Evolutionary conservation across 2,113 vertebrate species (phyloP).

Genomic region (Silurus meridionalis): DNA sequence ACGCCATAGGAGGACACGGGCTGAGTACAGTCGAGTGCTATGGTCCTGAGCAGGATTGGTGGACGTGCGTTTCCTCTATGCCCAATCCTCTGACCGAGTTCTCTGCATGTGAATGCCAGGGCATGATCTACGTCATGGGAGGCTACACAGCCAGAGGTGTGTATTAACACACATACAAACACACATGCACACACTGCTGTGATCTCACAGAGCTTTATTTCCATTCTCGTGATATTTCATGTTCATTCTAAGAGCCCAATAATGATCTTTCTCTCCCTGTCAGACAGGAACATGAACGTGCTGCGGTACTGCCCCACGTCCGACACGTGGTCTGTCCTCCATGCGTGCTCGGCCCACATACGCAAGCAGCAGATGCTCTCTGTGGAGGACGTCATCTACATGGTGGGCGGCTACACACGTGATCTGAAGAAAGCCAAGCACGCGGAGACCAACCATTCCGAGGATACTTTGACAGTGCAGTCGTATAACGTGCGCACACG

Average conservation of each 20-base stretch:
- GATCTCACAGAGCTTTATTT: background rate
- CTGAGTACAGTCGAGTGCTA: conserved; percentile 92
- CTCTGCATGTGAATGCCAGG: conserved; percentile 92
- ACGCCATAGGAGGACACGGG: conserved; percentile 90
- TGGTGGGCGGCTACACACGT: conserved; percentile 91
- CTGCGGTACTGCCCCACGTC: conserved; percentile 86
- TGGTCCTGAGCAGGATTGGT: conserved; percentile 88
- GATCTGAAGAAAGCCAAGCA: conserved; percentile 71
- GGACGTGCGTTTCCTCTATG: conserved; percentile 89
- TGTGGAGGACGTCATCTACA: conserved; percentile 91
- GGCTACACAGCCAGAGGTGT: conserved; percentile 91
- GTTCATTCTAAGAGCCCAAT: too few relatives aligned
- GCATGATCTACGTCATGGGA: conserved; percentile 92
- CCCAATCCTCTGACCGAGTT: conserved; percentile 91
- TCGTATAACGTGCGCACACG: conserved; percentile 84
- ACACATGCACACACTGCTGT: background rate
- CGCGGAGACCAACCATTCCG: conserved; percentile 75
- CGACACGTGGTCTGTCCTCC: conserved; percentile 83
- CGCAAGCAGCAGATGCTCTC: conserved; percentile 99
- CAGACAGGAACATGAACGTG: conserved; percentile 90
- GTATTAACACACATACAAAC: conserved; percentile 11
- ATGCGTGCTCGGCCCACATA: conserved; percentile 81
- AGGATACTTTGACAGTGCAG: conserved; percentile 88
- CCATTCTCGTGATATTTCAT: too few relatives aligned
- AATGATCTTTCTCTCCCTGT: background rate